phyloP scores from a whole-genome alignment of 1,140 invertebrate species.

The Caenorhabditis inopinata region DNA sequence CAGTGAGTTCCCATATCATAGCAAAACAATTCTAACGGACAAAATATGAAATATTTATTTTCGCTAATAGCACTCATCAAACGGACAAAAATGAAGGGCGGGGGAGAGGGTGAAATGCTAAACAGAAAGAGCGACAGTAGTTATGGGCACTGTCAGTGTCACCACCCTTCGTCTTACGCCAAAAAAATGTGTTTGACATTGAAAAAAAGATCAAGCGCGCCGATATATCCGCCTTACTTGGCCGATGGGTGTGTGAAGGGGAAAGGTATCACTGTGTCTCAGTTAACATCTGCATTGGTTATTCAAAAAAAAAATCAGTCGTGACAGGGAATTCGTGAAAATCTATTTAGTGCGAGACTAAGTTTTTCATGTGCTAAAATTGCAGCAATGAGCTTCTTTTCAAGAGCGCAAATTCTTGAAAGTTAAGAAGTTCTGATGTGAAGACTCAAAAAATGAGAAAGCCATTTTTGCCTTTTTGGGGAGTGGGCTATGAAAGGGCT shows the following conservation, averaged over 20 bases:
- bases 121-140: background rate
- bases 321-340: background rate
- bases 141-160: background rate
- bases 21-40: background rate
- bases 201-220: slow-evolving; percentile 24
- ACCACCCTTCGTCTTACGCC: slow-evolving; percentile 9
- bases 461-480: no score
- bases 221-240: slow-evolving; percentile 29
- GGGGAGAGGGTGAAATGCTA: background rate
- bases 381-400: no score
- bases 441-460: no score
- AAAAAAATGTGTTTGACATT: slow-evolving; percentile 33
- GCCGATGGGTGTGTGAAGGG: background rate
- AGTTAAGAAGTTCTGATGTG: no score
- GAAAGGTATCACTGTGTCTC: background rate
- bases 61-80: background rate
- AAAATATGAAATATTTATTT: background rate
- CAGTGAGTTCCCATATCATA: no score
- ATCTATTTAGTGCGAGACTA: no score
- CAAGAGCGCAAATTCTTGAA: no score
- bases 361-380: no score
- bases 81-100: background rate
- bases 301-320: slow-evolving; percentile 19
- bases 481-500: no score
- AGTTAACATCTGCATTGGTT: slow-evolving; percentile 28